Percentiles rank a stretch among this genome's conserved stretches.
These are phyloP conservation scores for Callimorpha dominula DNA, from an alignment of 2,888 invertebrate genomes.

Conservation along the genomic window DNA sequence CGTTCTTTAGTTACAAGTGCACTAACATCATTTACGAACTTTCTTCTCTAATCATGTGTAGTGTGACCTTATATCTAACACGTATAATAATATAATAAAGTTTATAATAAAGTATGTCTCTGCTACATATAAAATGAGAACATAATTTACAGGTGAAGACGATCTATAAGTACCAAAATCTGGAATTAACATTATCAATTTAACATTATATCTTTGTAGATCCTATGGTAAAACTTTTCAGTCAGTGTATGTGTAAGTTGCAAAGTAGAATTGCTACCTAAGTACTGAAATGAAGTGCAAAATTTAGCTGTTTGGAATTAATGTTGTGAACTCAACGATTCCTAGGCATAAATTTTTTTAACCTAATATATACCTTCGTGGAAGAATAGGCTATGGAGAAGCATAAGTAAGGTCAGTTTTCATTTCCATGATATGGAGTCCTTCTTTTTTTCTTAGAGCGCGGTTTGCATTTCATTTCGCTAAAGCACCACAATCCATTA, in stretches of 20 bases:
- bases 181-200: neutral
- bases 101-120: neutral
- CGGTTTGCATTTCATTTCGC: no score
- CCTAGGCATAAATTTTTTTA: no score
- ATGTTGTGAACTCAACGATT: neutral
- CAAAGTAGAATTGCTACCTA: neutral
- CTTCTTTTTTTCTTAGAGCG: no score
- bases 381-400: no score
- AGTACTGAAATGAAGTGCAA: no score
- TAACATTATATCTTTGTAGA: neutral
- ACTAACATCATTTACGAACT: conserved; percentile 5
- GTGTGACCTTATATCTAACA: neutral
- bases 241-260: neutral
- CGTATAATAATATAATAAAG: no score
- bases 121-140: neutral
- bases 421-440: no score
- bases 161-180: neutral
- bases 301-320: neutral
- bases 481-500: no score
- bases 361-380: no score
- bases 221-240: neutral
- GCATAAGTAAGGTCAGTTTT: no score
- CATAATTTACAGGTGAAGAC: neutral
- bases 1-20: conserved; percentile 27
- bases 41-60: neutral